Conservation (phyloP, 2,113 vertebrate species). For the Cichladusa arquata region DNA sequence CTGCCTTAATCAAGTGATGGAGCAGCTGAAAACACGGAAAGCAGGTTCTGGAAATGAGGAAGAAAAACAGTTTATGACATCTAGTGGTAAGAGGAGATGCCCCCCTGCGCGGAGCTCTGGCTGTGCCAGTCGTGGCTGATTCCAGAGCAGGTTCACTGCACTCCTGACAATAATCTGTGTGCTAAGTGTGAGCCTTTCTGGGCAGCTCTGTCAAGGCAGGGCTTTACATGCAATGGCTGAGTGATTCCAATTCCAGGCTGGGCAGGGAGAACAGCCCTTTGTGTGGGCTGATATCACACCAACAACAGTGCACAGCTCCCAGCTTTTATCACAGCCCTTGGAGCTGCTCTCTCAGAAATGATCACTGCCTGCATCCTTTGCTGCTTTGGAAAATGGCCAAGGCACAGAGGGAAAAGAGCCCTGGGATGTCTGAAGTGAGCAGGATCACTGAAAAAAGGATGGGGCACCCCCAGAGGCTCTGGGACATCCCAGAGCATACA, state of each 20-base stretch:
- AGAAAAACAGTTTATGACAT: neutral
- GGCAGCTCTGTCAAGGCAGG: neutral
- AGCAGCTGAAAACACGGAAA: neutral
- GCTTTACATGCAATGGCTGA: neutral
- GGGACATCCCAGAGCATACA: neutral
- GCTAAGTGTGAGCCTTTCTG: neutral
- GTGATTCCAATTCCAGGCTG: neutral
- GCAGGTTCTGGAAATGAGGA: neutral
- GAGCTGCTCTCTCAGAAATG: neutral
- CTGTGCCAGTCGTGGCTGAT: neutral
- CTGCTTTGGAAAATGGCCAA: neutral
- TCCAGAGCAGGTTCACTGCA: neutral
- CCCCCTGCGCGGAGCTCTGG: neutral
- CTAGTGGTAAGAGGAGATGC: slow-evolving; percentile 3
- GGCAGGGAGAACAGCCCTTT: neutral
- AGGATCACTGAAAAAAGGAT: neutral
- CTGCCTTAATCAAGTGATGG: neutral
- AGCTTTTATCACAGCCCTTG: neutral
- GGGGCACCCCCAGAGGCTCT: no score
- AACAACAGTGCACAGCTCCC: neutral
- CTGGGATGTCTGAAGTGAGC: neutral
- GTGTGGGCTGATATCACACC: neutral
- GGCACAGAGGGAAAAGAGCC: neutral
- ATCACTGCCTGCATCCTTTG: neutral
- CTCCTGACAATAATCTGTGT: neutral